A percentile compares a stretch with the other conserved stretches of the same genome.
Evolutionary conservation across 1,140 invertebrate species (phyloP).

Genomic region (Lepidurus apus): DNA sequence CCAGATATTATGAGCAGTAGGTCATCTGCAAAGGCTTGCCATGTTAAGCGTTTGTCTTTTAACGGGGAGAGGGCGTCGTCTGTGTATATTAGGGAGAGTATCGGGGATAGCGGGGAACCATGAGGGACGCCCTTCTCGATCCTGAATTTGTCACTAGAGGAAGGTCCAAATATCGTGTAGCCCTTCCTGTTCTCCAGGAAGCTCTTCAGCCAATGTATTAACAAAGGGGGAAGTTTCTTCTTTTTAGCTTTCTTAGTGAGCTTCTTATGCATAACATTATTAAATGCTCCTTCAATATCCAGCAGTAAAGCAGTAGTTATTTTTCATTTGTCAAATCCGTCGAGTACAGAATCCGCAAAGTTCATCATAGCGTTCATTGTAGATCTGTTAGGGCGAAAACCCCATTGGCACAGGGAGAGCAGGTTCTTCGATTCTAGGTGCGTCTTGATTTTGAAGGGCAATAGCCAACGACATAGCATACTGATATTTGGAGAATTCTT

Average conservation of each 20-base stretch:
- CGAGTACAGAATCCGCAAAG: neutral
- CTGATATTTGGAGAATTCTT: no score
- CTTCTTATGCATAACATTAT: neutral
- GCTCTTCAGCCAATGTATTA: neutral
- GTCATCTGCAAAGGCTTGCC: slow-evolving; percentile 20
- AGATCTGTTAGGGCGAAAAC: neutral
- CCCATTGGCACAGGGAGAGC: slow-evolving; percentile 21
- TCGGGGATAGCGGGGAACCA: slow-evolving; percentile 22
- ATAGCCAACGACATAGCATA: no score
- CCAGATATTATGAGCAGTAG: slow-evolving; percentile 1
- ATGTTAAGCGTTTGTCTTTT: neutral
- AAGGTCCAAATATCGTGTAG: neutral
- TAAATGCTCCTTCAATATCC: neutral
- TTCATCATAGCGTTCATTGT: neutral
- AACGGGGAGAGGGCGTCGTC: neutral
- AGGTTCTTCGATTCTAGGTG: slow-evolving; percentile 2
- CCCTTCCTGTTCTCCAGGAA: neutral
- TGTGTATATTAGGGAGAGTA: neutral
- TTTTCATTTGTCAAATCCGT: neutral
- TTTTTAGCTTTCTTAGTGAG: neutral
- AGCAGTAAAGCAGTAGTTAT: slow-evolving; percentile 7
- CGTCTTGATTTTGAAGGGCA: neutral
- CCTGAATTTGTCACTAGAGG: neutral
- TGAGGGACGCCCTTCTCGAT: neutral
- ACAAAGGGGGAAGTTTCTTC: neutral